Evolutionary conservation across 2,113 vertebrate species (phyloP), one percentile per base, ranked within the genome.

Genomic region (Pleuronectes platessa): DNA sequence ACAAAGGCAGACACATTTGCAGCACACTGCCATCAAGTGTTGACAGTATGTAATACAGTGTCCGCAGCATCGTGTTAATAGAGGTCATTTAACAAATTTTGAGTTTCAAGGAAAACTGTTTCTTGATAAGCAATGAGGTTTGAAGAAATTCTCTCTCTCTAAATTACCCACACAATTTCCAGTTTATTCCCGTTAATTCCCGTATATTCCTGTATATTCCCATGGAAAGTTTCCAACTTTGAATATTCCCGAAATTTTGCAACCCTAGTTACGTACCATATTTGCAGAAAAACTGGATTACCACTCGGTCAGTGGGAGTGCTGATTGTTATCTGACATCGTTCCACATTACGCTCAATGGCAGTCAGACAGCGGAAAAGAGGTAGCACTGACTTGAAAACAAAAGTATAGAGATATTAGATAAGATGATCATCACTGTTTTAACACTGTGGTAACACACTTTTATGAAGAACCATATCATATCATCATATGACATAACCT

Each of bases 261-360:
- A n/a, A n/a, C n/a, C n/a, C n/a, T n/a, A n/a, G n/a, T 59, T 54
- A 85, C 95, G 58, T 91, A 99, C 97, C 97, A 0, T 98, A 95
- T 86, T 85, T 97, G 92, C 96, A 98, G 93, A 95, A 94, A 76
- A 99, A 96, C 71, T 95, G 94, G 78, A 98, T 93, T 62, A 93
- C 89, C 55, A 99, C 62, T 85, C 81, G 85, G 66, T 92, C 93
- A 3, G 87, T 84, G 2, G 85, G 76, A 17, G 74, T 37, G 64
- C 84, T 88, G 80, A 91, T 90, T 78, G 89, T 95, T 91, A 99
- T 96, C 83, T 89, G 95, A 92, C 96, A 99, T 61, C 85, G 94
- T 68, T 97, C 95, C 61, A 98, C 95, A 10, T 94, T 97, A 78
- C 92, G 96, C 73, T 97, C 96, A 42, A 96, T 93, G 10, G 94